Evolutionary conservation across 2,888 invertebrate species (phyloP).

Genomic region (Drosophila testacea): DNA sequence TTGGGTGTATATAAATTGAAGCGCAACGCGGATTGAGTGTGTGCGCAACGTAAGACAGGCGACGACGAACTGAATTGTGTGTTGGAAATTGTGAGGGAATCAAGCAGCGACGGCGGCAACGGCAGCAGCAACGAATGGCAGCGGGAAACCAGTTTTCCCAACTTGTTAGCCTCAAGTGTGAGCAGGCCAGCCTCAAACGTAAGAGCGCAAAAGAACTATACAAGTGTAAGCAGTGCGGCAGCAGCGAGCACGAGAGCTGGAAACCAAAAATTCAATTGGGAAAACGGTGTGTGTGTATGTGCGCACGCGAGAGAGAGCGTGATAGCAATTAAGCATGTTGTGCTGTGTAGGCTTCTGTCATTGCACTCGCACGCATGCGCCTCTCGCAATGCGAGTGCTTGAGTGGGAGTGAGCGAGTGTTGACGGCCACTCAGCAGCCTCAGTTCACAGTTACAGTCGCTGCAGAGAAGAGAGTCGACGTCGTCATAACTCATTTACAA

Average conservation of each 20-base stretch:
- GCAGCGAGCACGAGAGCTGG: constrained; percentile 43
- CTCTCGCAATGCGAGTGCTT: constrained; percentile 22
- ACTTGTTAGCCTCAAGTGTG: constrained; percentile 33
- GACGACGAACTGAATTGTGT: constrained; percentile 85
- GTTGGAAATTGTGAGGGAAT: constrained; percentile 74
- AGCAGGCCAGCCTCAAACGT: constrained; percentile 34
- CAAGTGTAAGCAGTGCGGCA: constrained; percentile 43
- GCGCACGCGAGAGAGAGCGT: constrained; percentile 50
- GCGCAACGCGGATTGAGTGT: constrained; percentile 74
- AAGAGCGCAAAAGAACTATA: background rate
- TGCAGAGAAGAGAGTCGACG: constrained; percentile 49
- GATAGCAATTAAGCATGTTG: constrained; percentile 47
- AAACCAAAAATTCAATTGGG: constrained; percentile 68
- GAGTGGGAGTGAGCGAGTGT: constrained; percentile 61
- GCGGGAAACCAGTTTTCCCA: constrained; percentile 77
- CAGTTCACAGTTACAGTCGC: constrained; percentile 16
- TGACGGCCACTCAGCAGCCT: constrained; percentile 72
- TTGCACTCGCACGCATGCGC: constrained; percentile 73
- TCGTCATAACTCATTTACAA: constrained; percentile 83
- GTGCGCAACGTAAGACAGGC: constrained; percentile 85
- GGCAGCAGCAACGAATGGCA: constrained; percentile 65
- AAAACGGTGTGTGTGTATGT: constrained; percentile 50
- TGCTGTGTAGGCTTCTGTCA: constrained; percentile 41
- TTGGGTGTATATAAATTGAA: constrained; percentile 37
- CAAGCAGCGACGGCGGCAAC: constrained; percentile 26